Evolutionary conservation across 1,140 invertebrate species (phyloP).

Genomic region (Drosophila rhopaloa): DNA sequence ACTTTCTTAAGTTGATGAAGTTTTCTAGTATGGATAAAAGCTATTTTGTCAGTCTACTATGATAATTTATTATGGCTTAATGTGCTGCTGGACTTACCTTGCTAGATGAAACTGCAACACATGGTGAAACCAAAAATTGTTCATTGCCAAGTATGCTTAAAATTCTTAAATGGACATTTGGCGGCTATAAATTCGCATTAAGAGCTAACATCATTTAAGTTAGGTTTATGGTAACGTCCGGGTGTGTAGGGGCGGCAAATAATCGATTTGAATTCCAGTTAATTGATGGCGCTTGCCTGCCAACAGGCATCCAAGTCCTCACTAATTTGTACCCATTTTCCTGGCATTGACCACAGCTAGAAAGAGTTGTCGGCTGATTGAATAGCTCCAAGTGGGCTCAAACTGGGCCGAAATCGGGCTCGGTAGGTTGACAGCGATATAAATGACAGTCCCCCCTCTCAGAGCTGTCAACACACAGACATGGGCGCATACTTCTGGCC

Average conservation of each 20-base stretch:
- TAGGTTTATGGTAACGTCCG: constrained; percentile 11
- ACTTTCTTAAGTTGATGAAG: too few species aligned
- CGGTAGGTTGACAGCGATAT: constrained; percentile 55
- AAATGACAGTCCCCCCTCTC: constrained; percentile 52
- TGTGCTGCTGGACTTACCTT: not conserved
- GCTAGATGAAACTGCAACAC: not conserved
- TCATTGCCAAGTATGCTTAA: constrained; percentile 40
- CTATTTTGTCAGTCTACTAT: not conserved
- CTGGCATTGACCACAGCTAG: constrained; percentile 47
- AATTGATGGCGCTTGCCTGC: constrained; percentile 42
- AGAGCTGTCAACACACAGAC: constrained; percentile 58
- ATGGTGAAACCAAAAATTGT: constrained; percentile 56
- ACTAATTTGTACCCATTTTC: constrained; percentile 56
- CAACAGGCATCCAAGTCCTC: constrained; percentile 24
- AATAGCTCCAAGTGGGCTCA: constrained; percentile 55
- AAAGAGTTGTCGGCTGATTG: constrained; percentile 62
- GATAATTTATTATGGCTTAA: constrained; percentile 13
- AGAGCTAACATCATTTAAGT: constrained; percentile 57
- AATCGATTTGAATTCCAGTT: constrained; percentile 42
- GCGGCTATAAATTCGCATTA: constrained; percentile 74
- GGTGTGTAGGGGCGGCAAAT: constrained; percentile 25
- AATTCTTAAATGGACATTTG: constrained; percentile 59
- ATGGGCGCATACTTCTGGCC: constrained; percentile 37
- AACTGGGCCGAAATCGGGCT: constrained; percentile 1
- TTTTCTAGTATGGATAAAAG: too few species aligned